Percentiles rank a stretch among this genome's conserved stretches.
Evolutionary conservation across 2,797 vertebrate species (phyloP).

Genomic region (Synanceia verrucosa): DNA sequence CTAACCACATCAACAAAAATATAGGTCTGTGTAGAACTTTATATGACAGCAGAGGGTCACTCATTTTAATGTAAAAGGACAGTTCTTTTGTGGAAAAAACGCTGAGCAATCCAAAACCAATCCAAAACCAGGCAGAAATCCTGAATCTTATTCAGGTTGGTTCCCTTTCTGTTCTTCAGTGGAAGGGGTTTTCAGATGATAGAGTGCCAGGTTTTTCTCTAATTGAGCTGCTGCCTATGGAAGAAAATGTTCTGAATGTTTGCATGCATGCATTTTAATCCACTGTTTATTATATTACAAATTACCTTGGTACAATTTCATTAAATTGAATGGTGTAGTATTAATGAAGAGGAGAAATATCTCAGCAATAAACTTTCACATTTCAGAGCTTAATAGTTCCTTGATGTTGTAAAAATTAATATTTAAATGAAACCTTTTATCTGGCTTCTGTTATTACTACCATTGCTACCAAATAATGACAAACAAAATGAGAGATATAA

Average conservation of each 20-base stretch:
- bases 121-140: conserved; percentile 59
- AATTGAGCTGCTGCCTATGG: conserved; percentile 35
- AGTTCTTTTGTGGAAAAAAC: conserved; percentile 84
- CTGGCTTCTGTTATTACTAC: neutral
- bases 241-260: conserved; percentile 26
- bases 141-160: conserved; percentile 73
- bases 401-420: neutral
- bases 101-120: conserved; percentile 81
- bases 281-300: neutral
- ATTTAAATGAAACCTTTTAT: neutral
- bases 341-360: conserved; percentile 1
- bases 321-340: neutral
- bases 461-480: neutral
- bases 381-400: neutral
- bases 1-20: conserved; percentile 80
- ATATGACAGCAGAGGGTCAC: conserved; percentile 76
- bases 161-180: conserved; percentile 43
- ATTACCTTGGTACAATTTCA: neutral
- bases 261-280: conserved; percentile 22
- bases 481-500: neutral
- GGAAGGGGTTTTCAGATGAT: conserved; percentile 44
- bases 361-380: neutral
- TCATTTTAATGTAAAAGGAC: conserved; percentile 86
- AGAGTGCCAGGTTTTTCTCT: conserved; percentile 31
- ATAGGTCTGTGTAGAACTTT: conserved; percentile 75